Evolutionary conservation across 1,140 invertebrate species (phyloP).

Genomic region (Heterodera carotae): DNA sequence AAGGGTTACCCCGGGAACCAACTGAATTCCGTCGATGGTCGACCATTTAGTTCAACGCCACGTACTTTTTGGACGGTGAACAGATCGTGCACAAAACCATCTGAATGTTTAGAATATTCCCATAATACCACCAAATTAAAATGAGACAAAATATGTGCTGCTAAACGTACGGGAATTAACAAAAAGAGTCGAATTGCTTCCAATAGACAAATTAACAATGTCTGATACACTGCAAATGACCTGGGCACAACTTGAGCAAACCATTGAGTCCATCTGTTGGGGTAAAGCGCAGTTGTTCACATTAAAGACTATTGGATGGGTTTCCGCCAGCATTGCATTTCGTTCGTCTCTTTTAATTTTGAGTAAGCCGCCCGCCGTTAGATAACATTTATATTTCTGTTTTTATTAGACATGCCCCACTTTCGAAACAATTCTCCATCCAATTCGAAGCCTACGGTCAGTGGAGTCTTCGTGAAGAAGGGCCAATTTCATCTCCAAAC

Average conservation of each 20-base stretch:
- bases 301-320: background rate
- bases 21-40: conserved; percentile 14
- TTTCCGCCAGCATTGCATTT: too few relatives aligned
- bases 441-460: conserved; percentile 18
- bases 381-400: too few relatives aligned
- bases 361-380: too few relatives aligned
- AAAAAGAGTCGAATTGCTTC: conserved; percentile 30
- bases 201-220: conserved; percentile 29
- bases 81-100: conserved; percentile 30
- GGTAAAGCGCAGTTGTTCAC: conserved; percentile 2
- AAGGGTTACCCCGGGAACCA: conserved; percentile 39
- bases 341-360: too few relatives aligned
- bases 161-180: conserved; percentile 31
- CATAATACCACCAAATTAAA: background rate
- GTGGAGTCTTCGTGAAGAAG: conserved; percentile 30
- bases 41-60: conserved; percentile 4
- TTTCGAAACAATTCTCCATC: conserved; percentile 34
- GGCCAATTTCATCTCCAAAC: conserved; percentile 31
- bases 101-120: background rate
- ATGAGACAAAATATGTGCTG: too few relatives aligned
- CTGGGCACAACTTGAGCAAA: conserved; percentile 16
- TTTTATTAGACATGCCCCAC: too few relatives aligned
- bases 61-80: conserved; percentile 27
- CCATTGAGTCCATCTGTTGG: conserved; percentile 20
- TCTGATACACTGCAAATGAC: conserved; percentile 19